Evolutionary conservation across 2,888 invertebrate species (phyloP), one percentile per base, ranked within the genome.

Genomic region (Lasioglossum pauxillum): DNA sequence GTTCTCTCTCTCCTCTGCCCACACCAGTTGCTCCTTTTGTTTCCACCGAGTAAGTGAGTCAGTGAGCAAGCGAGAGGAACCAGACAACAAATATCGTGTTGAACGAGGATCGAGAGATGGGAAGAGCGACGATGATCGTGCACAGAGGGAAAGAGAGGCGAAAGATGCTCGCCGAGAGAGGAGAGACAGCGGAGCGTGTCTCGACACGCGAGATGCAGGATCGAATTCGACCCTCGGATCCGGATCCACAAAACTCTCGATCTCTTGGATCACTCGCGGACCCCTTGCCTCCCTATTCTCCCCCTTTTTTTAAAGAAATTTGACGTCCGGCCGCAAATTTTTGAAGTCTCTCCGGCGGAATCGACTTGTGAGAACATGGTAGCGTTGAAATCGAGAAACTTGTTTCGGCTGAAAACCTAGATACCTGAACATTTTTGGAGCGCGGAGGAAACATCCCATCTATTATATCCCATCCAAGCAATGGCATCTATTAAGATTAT

Each of bases 151-250:
- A 44, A 74, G 64, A 41, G 69, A 60, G 76, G 75, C 69, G 82
- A 60, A 78, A 79, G 76, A 71, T 88, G 91, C 90, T 69, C 81
- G 35, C 23, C 72, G 64, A 79, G 85, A 86, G 85, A 84, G 84
- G 67, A 88, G 71, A 69, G 88, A 91, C 90, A 89, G 92, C 93
- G 92, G 93, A 94, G 93, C 93, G 93, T 93, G 93, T 93, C 93
- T 88, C 92, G 92, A 93, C 92, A 93, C 92, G 93, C 93, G 92
- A 93, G 92, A 93, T 91, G 90, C 92, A 92, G 91, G 92, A 92
- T 93, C 93, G 88, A 93, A 92, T 92, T 92, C 91, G 93, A 92
- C 86, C 86, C 88, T 88, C 82, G 84, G 80, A 90, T 90, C 87
- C 88, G 88, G 87, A 91, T 90, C 81, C 89, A 90, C 86, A 35